Conservation (phyloP, 2,797 vertebrate species). For the Micropoecilia bifurca region DNA sequence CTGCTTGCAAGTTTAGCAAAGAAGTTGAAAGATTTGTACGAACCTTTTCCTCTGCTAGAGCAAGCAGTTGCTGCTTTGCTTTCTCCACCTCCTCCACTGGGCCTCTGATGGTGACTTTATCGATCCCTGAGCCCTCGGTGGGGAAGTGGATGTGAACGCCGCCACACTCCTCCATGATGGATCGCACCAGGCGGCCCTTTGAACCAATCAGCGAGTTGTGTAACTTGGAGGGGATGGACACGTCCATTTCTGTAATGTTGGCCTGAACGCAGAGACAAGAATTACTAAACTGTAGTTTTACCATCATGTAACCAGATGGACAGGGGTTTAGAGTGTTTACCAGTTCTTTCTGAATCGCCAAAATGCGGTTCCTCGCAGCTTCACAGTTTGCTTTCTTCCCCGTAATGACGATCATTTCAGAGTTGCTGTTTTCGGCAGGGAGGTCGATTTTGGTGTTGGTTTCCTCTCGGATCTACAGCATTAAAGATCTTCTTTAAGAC, state of each 20-base stretch:
- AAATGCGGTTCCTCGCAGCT: conserved; percentile 89
- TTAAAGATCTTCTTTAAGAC: neutral
- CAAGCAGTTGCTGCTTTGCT: conserved; percentile 94
- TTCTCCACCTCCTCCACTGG: conserved; percentile 95
- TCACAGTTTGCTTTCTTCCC: conserved; percentile 97
- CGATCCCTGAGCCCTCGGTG: conserved; percentile 95
- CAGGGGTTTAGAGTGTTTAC: conserved; percentile 65
- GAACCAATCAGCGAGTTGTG: conserved; percentile 98
- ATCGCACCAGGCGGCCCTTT: conserved; percentile 97
- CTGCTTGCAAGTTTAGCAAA: neutral
- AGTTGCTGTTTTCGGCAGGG: conserved; percentile 99
- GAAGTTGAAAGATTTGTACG: conserved; percentile 14
- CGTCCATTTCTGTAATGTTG: conserved; percentile 94
- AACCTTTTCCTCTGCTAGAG: conserved; percentile 99
- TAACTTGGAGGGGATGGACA: conserved; percentile 95
- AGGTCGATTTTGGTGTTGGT: conserved; percentile 98
- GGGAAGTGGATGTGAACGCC: conserved; percentile 99
- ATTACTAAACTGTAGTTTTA: neutral
- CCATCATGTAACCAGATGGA: neutral
- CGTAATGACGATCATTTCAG: conserved; percentile 97
- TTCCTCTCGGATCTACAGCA: conserved; percentile 93
- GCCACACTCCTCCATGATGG: conserved; percentile 99
- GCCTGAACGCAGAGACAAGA: conserved; percentile 79
- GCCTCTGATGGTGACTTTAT: conserved; percentile 95
- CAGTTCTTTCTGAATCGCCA: conserved; percentile 98